Conservation (phyloP, 1,140 invertebrate genomes). For the Asobara japonica region DNA sequence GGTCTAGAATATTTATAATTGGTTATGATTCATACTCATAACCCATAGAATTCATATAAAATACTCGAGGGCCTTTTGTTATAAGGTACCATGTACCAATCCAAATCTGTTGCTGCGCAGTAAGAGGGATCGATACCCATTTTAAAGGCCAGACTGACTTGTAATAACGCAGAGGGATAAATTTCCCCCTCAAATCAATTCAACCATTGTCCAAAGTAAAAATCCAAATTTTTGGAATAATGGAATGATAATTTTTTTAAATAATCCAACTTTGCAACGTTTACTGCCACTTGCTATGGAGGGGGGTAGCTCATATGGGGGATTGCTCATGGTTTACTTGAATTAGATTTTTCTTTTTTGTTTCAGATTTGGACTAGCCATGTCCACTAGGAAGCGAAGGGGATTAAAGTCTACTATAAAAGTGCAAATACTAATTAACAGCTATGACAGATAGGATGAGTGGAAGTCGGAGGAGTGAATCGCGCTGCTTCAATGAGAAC, state of each 20-base stretch:
- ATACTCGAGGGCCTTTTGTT: conserved; percentile 14
- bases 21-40: conserved; percentile 21
- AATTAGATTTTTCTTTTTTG: conserved; percentile 27
- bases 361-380: conserved; percentile 64
- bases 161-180: neutral
- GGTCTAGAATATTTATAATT: neutral
- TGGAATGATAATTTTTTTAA: neutral
- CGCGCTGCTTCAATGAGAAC: conserved; percentile 68
- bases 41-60: conserved; percentile 13
- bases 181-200: neutral
- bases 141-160: neutral
- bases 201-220: neutral
- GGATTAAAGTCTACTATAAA: conserved; percentile 60
- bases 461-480: conserved; percentile 62
- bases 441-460: conserved; percentile 66
- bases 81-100: conserved; percentile 10
- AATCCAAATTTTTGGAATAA: neutral
- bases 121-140: conserved; percentile 17
- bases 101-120: conserved; percentile 14
- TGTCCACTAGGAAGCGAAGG: conserved; percentile 64
- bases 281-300: neutral
- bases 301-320: neutral
- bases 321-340: neutral
- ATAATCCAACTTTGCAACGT: neutral
- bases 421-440: conserved; percentile 60